Evolutionary conservation across 2,797 vertebrate species (phyloP).

Genomic region (Adelosebastes latens): DNA sequence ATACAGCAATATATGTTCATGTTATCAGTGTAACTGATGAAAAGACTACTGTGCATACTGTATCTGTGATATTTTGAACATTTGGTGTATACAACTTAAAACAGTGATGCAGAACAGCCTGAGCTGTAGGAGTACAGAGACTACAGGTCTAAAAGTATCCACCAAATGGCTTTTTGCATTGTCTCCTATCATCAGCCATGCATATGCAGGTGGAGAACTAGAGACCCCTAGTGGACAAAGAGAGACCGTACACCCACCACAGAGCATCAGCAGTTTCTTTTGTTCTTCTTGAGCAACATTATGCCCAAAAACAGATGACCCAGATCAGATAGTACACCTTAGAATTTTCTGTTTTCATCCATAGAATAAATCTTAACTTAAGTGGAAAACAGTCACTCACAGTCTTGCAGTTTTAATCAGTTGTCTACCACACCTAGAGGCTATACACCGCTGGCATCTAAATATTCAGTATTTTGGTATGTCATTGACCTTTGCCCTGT

Average conservation of each 20-base stretch:
- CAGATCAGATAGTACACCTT: background rate
- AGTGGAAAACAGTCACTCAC: background rate
- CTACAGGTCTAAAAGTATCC: constrained; percentile 6
- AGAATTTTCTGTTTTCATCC: background rate
- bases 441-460: background rate
- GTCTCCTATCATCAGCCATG: background rate
- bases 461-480: background rate
- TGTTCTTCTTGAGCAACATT: constrained; percentile 57
- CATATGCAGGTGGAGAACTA: constrained; percentile 11
- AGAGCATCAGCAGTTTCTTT: constrained; percentile 48
- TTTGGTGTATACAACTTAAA: background rate
- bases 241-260: constrained; percentile 12
- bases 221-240: constrained; percentile 76
- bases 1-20: background rate
- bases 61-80: background rate
- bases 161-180: background rate
- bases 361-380: background rate
- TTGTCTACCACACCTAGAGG: background rate
- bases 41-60: background rate
- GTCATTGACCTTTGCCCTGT: constrained; percentile 35
- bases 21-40: background rate
- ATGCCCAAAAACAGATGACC: constrained; percentile 15
- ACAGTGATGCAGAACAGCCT: background rate
- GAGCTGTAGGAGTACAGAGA: background rate
- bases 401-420: background rate